Evolutionary conservation across 1,140 invertebrate genomes (phyloP).

Genomic region (Tachypleus tridentatus): DNA sequence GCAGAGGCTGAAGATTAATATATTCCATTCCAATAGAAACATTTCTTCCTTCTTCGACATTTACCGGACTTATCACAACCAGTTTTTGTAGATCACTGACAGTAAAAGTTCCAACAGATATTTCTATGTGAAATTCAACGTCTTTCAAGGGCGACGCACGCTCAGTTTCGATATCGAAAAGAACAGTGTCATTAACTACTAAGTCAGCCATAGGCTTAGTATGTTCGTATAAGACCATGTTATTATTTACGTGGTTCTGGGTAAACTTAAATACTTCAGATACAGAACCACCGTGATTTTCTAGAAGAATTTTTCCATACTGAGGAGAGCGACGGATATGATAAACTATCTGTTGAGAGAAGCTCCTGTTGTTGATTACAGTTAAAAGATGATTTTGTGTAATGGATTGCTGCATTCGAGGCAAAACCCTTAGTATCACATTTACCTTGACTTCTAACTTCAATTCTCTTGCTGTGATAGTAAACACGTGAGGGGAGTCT

Average conservation of each 20-base stretch:
- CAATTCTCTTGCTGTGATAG: slow-evolving; percentile 57
- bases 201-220: slow-evolving; percentile 65
- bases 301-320: slow-evolving; percentile 61
- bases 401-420: slow-evolving; percentile 57
- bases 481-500: slow-evolving; percentile 47
- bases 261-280: slow-evolving; percentile 46
- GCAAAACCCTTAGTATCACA: slow-evolving; percentile 64
- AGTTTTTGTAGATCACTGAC: slow-evolving; percentile 49
- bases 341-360: slow-evolving; percentile 49
- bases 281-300: slow-evolving; percentile 40
- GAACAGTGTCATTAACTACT: slow-evolving; percentile 69
- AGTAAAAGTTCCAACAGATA: slow-evolving; percentile 53
- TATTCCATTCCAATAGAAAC: slow-evolving; percentile 41
- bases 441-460: slow-evolving; percentile 52
- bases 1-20: slow-evolving; percentile 48
- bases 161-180: slow-evolving; percentile 60
- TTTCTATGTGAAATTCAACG: slow-evolving; percentile 62
- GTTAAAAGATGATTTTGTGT: slow-evolving; percentile 48
- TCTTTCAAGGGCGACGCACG: slow-evolving; percentile 30
- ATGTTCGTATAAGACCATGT: slow-evolving; percentile 72
- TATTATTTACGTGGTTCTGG: slow-evolving; percentile 68
- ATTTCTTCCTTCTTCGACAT: slow-evolving; percentile 66
- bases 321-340: slow-evolving; percentile 51
- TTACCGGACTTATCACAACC: slow-evolving; percentile 44
- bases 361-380: slow-evolving; percentile 51